Percentiles rank a stretch among this genome's conserved stretches.
These are phyloP conservation scores for Porphyrio hochstetteri DNA, from an alignment of 2,113 vertebrate species.

Conservation along the genomic window DNA sequence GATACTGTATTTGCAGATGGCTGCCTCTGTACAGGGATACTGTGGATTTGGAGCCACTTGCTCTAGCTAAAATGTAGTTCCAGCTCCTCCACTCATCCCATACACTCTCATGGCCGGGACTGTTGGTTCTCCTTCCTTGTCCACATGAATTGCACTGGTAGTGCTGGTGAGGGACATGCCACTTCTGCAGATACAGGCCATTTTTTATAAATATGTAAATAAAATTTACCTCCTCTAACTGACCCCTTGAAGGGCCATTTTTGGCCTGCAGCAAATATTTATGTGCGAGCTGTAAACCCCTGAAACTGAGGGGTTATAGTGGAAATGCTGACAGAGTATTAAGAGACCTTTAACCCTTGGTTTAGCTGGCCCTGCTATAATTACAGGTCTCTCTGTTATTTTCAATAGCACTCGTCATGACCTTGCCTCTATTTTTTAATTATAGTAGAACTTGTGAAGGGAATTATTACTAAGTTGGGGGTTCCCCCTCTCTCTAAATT, in stretches of 20 bases:
- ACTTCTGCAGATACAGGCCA: background rate
- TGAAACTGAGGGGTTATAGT: slow-evolving; percentile 63
- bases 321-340: slow-evolving; percentile 68
- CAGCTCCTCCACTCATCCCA: background rate
- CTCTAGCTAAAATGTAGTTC: background rate
- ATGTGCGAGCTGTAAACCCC: slow-evolving; percentile 63
- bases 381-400: slow-evolving; percentile 63
- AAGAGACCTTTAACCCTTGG: slow-evolving; percentile 65
- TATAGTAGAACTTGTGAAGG: slow-evolving; percentile 59
- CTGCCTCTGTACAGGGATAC: background rate
- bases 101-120: rapidly evolving
- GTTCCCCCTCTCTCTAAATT: slow-evolving; percentile 53
- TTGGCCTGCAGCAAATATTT: slow-evolving; percentile 75
- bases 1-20: background rate
- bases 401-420: slow-evolving; percentile 55
- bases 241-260: slow-evolving; percentile 43
- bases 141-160: background rate
- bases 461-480: slow-evolving; percentile 70
- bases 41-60: background rate
- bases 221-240: slow-evolving; percentile 63
- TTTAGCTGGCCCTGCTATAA: slow-evolving; percentile 62
- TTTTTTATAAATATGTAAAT: slow-evolving; percentile 55
- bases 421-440: slow-evolving; percentile 69
- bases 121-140: background rate
- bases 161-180: background rate